Conservation (phyloP, 2,888 invertebrate species). For the Periphyllus acericola region DNA sequence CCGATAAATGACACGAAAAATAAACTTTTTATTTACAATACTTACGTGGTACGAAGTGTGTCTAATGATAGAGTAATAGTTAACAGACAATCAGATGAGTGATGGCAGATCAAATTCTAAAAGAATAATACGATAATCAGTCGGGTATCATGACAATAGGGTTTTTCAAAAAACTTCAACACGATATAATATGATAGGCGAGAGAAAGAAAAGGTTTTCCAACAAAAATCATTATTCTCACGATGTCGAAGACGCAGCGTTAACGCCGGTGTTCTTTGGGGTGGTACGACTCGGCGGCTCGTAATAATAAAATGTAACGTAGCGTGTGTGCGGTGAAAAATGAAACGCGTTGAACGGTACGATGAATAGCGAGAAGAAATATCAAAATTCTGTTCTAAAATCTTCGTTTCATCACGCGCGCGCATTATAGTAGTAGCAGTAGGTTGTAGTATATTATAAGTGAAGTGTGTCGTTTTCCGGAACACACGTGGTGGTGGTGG, state of each 20-base stretch:
- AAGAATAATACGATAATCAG: too few species aligned
- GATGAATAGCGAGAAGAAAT: background rate
- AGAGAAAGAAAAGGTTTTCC: background rate
- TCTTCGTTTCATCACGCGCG: background rate
- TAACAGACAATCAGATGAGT: too few species aligned
- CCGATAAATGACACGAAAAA: too few species aligned
- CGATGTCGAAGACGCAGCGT: background rate
- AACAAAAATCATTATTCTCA: slow-evolving; percentile 10
- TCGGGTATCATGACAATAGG: too few species aligned
- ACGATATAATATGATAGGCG: too few species aligned
- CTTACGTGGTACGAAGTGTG: too few species aligned
- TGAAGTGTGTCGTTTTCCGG: background rate
- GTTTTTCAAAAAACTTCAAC: slow-evolving; percentile 19
- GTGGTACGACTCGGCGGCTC: too few species aligned
- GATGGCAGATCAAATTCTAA: too few species aligned
- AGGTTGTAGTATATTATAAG: background rate
- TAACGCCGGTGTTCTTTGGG: background rate
- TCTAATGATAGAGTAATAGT: too few species aligned
- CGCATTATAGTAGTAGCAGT: too few species aligned
- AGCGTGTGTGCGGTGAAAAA: background rate
- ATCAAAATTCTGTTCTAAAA: background rate
- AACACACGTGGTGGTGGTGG: background rate
- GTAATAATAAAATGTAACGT: too few species aligned
- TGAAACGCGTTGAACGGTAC: background rate
- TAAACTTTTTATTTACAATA: too few species aligned